Percentiles rank a stretch among this genome's conserved stretches.
phyloP scores from a whole-genome alignment of 1,140 invertebrate genomes.

The Apis mellifera region Amel_HAv3.1 CM009938.2:1843001-1843500 shows the following conservation, averaged over 20 bases:
- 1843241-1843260: slow-evolving; percentile 15
- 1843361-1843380: not conserved
- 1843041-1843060: not conserved
- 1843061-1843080: not conserved
- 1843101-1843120: slow-evolving; percentile 12
- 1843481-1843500: no score
- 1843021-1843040: not conserved
- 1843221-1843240: slow-evolving; percentile 37
- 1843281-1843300: slow-evolving; percentile 25
- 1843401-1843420: not conserved
- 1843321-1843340: not conserved
- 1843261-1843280: slow-evolving; percentile 14
- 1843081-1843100: slow-evolving; percentile 15
- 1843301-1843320: slow-evolving; percentile 11
- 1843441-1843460: no score
- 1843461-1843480: no score
- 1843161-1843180: not conserved
- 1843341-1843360: not conserved
- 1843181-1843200: not conserved
- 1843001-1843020: not conserved
- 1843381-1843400: not conserved
- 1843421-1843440: no score
- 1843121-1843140: no score
- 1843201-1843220: slow-evolving; percentile 26
- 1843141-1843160: not conserved